Conservation (phyloP, 2,888 invertebrate species). For the Drymonia ruficornis region DNA sequence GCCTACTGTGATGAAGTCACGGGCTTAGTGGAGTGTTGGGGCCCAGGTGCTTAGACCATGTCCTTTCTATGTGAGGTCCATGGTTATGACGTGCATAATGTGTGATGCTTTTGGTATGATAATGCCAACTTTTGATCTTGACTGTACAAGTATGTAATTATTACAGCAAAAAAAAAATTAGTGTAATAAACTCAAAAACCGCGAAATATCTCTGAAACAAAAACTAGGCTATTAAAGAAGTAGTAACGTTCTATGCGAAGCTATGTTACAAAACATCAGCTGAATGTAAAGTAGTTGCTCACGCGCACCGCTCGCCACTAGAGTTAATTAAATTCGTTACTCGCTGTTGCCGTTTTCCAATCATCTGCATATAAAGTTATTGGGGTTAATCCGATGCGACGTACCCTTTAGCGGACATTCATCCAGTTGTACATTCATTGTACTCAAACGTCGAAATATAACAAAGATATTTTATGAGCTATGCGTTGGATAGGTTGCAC, state of each 20-base stretch:
- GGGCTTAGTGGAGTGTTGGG: no score
- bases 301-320: conserved; percentile 23
- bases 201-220: not conserved
- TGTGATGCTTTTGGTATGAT: no score
- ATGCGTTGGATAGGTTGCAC: not conserved
- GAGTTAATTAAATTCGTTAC: conserved; percentile 28
- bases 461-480: not conserved
- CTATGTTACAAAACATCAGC: conserved; percentile 1
- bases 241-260: not conserved
- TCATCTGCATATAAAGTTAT: conserved; percentile 20
- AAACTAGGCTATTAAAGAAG: not conserved
- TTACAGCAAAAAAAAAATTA: no score
- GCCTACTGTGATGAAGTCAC: no score
- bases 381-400: conserved; percentile 1
- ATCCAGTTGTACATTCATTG: not conserved
- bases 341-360: conserved; percentile 16
- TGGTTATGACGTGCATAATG: no score
- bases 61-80: no score
- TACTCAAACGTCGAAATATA: not conserved
- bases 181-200: not conserved
- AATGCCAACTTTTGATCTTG: no score
- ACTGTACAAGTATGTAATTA: no score
- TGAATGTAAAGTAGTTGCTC: conserved; percentile 18
- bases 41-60: no score
- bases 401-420: not conserved